Percentiles rank a stretch among this genome's conserved stretches.
Evolutionary conservation across 1,140 invertebrate species (phyloP).

Genomic region (Cephus cinctus): DNA sequence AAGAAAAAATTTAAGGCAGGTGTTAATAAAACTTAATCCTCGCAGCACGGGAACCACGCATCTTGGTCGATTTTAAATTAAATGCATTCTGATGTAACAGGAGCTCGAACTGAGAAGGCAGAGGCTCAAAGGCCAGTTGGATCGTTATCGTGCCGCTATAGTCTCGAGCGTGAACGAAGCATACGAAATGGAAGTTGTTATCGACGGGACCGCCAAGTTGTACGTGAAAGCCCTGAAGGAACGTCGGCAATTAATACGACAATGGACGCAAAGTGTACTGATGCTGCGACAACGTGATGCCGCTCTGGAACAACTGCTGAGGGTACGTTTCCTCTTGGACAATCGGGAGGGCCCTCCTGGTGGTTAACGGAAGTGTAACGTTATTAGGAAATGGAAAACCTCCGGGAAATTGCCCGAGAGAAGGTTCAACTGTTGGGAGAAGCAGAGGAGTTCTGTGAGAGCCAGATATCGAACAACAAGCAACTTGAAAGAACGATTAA

Average conservation of each 20-base stretch:
- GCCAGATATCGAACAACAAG: constrained; percentile 38
- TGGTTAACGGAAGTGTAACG: too few relatives aligned
- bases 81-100: constrained; percentile 26
- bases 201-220: constrained; percentile 45
- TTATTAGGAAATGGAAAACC: constrained; percentile 43
- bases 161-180: constrained; percentile 37
- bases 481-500: constrained; percentile 32
- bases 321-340: constrained; percentile 22
- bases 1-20: constrained; percentile 59
- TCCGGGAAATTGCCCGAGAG: constrained; percentile 30
- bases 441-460: constrained; percentile 38
- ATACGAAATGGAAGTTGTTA: constrained; percentile 41
- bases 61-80: background rate
- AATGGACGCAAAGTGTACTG: constrained; percentile 46
- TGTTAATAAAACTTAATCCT: background rate
- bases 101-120: constrained; percentile 50
- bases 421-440: constrained; percentile 34
- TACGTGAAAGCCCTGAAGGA: constrained; percentile 45
- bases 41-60: too few relatives aligned
- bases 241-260: constrained; percentile 44
- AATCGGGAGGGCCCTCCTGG: too few relatives aligned
- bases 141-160: constrained; percentile 30
- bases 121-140: constrained; percentile 38
- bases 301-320: constrained; percentile 32
- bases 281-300: constrained; percentile 44